These are phyloP conservation scores for Tachypleus tridentatus DNA, from an alignment of 1,140 invertebrate genomes.

Conservation along the genomic window DNA sequence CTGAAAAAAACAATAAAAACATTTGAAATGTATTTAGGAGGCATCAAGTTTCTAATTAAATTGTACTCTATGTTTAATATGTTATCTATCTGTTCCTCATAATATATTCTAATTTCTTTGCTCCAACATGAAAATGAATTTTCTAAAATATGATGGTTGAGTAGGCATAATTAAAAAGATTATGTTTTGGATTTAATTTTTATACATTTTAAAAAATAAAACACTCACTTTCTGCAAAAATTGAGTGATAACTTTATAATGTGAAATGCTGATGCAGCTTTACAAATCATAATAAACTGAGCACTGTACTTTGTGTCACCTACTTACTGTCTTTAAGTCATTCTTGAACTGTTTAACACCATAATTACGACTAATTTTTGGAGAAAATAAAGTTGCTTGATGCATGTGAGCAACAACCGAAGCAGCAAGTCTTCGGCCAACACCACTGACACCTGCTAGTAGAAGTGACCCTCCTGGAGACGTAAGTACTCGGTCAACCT, in stretches of 20 bases:
- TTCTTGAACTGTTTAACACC: slow-evolving; percentile 47
- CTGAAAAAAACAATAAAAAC: too few relatives aligned
- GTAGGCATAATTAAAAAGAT: slow-evolving; percentile 8
- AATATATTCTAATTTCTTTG: too few relatives aligned
- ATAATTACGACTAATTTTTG: slow-evolving; percentile 45
- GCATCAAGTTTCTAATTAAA: too few relatives aligned
- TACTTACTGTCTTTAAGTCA: slow-evolving; percentile 45
- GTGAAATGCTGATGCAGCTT: background rate
- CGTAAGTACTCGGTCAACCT: slow-evolving; percentile 48
- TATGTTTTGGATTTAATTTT: too few relatives aligned
- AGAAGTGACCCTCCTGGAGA: slow-evolving; percentile 52
- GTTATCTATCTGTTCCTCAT: too few relatives aligned
- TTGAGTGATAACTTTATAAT: too few relatives aligned
- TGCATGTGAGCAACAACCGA: slow-evolving; percentile 58
- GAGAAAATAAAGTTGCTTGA: slow-evolving; percentile 50
- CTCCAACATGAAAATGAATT: too few relatives aligned
- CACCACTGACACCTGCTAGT: slow-evolving; percentile 58
- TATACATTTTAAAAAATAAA: too few relatives aligned
- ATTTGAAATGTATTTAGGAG: too few relatives aligned
- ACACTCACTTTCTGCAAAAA: too few relatives aligned
- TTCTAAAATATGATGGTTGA: slow-evolving; percentile 35
- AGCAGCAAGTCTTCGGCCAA: slow-evolving; percentile 59
- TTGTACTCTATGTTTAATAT: too few relatives aligned
- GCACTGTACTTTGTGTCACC: background rate
- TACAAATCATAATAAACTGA: background rate